phyloP scores from a whole-genome alignment of 2,888 invertebrate species.

The Zygothrica quintamaculata region DNA sequence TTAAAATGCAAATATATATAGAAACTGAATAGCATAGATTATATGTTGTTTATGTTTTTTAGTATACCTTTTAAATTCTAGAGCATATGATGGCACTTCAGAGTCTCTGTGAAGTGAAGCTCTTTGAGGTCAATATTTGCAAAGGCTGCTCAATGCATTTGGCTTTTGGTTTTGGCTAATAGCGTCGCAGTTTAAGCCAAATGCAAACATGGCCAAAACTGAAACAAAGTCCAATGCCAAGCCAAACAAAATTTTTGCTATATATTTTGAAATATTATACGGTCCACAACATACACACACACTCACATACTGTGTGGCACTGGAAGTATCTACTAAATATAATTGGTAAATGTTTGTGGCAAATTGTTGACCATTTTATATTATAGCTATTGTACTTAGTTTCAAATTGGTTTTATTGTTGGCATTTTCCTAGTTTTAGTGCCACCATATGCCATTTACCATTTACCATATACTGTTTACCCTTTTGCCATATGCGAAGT shows the following conservation, averaged over 20 bases:
- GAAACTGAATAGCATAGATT: no score
- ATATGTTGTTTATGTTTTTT: no score
- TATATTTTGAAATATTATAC: slow-evolving; percentile 38
- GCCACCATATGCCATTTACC: neutral
- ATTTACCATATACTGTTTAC: slow-evolving; percentile 6
- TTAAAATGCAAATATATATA: no score
- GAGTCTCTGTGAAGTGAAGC: slow-evolving; percentile 5
- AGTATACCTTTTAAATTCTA: neutral
- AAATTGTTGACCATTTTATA: slow-evolving; percentile 67
- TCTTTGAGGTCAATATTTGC: slow-evolving; percentile 25
- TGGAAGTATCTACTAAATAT: slow-evolving; percentile 49
- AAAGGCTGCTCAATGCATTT: slow-evolving; percentile 21
- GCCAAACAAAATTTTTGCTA: slow-evolving; percentile 55
- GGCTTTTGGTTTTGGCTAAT: slow-evolving; percentile 33
- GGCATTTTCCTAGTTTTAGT: slow-evolving; percentile 40
- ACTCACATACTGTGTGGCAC: neutral
- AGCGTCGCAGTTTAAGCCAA: slow-evolving; percentile 45
- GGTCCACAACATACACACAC: slow-evolving; percentile 10
- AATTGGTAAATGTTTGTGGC: slow-evolving; percentile 70
- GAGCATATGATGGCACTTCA: neutral
- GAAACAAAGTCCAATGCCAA: slow-evolving; percentile 45
- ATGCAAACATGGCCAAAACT: slow-evolving; percentile 52
- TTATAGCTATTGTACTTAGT: slow-evolving; percentile 62
- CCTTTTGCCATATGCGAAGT: slow-evolving; percentile 20
- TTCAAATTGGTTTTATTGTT: slow-evolving; percentile 65